Evolutionary conservation across 2,797 vertebrate genomes (phyloP).

Genomic region (Anisognathus igniventris): DNA sequence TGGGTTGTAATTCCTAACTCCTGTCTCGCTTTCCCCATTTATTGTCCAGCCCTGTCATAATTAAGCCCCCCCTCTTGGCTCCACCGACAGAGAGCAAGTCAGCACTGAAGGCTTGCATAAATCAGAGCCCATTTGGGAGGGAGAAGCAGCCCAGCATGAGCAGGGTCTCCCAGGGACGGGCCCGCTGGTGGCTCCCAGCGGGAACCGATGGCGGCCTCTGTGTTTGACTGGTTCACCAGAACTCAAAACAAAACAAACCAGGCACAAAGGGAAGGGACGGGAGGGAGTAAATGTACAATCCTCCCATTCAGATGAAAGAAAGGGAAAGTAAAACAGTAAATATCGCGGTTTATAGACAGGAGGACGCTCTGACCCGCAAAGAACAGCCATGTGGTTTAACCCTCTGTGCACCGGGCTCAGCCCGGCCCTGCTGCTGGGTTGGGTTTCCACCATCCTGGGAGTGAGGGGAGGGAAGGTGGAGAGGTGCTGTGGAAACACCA

Average conservation of each 20-base stretch:
- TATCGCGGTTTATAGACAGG: slow-evolving; percentile 39
- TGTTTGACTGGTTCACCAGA: slow-evolving; percentile 54
- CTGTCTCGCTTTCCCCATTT: slow-evolving; percentile 59
- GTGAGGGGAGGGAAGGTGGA: not conserved
- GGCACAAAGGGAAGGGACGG: slow-evolving; percentile 34
- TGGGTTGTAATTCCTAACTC: slow-evolving; percentile 53
- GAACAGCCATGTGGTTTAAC: slow-evolving; percentile 31
- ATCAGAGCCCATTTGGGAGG: slow-evolving; percentile 59
- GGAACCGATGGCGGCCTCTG: slow-evolving; percentile 47
- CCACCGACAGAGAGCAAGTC: slow-evolving; percentile 54
- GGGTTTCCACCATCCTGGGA: not conserved
- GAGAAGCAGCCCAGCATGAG: slow-evolving; percentile 38
- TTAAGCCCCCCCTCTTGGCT: slow-evolving; percentile 57
- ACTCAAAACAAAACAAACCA: slow-evolving; percentile 65
- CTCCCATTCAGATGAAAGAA: slow-evolving; percentile 69
- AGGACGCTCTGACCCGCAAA: slow-evolving; percentile 63
- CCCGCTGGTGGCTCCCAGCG: slow-evolving; percentile 51
- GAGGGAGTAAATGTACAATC: slow-evolving; percentile 66
- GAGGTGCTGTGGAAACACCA: fast-evolving
- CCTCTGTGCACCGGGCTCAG: not conserved
- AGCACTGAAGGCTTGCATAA: slow-evolving; percentile 58
- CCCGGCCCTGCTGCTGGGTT: fast-evolving
- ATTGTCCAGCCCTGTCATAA: slow-evolving; percentile 49
- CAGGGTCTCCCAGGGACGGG: slow-evolving; percentile 55
- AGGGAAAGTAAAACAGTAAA: slow-evolving; percentile 71